These are phyloP conservation scores for Styela clava DNA, from an alignment of 23 tunicate genomes.

Conservation along the genomic window DNA sequence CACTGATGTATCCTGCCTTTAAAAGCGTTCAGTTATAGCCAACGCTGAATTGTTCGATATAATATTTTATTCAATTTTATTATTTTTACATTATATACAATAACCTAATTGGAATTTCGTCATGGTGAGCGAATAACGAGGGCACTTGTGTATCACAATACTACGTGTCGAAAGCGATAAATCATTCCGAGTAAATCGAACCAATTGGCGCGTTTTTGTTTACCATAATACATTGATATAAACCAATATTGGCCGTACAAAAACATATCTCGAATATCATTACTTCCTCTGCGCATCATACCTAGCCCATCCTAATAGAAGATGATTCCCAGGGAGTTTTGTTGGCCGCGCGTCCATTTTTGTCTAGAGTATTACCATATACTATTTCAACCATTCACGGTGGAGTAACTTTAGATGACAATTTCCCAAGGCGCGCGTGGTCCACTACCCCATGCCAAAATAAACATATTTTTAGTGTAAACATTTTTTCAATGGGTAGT, in stretches of 20 bases:
- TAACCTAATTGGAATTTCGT: background rate
- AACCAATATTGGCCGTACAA: no score
- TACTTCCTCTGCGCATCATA: no score
- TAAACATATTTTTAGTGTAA: background rate
- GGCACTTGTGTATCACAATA: slow-evolving; percentile 1
- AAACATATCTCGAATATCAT: no score
- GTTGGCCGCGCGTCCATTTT: background rate
- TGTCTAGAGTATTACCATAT: background rate
- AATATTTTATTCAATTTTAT: background rate
- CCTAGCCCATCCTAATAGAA: background rate
- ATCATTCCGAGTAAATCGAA: background rate
- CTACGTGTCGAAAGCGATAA: background rate
- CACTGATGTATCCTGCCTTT: no score
- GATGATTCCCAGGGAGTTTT: background rate
- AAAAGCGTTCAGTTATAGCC: no score
- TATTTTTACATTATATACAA: no score
- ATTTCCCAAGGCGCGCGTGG: background rate
- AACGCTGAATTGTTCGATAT: no score
- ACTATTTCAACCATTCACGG: background rate
- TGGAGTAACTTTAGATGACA: background rate
- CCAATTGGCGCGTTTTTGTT: background rate
- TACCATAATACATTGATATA: no score
- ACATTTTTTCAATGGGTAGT: background rate
- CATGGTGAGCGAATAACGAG: slow-evolving; percentile 8
- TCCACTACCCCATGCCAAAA: background rate